Conservation (phyloP, 2,113 vertebrate species). For the Lipophrys pholis region DNA sequence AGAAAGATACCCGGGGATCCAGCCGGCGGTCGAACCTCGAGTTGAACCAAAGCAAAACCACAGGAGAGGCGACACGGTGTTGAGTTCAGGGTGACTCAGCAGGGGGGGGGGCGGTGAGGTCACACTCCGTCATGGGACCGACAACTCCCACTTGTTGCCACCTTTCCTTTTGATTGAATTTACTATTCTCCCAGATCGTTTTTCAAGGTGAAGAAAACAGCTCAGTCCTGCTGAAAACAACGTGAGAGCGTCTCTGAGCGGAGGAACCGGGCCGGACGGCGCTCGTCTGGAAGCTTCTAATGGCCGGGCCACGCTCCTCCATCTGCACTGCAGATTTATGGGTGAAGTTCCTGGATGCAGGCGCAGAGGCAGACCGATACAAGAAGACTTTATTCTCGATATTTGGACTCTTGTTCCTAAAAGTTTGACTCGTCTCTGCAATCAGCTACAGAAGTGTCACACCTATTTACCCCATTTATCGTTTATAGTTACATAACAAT, state of each 20-base stretch:
- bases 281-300: slow-evolving; percentile 32
- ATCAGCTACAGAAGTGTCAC: too few species aligned
- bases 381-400: too few species aligned
- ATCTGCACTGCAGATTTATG: slow-evolving; percentile 83
- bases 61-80: slow-evolving; percentile 8
- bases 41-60: neutral
- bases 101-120: neutral
- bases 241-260: slow-evolving; percentile 30
- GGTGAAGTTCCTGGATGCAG: slow-evolving; percentile 69
- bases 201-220: slow-evolving; percentile 33
- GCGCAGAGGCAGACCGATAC: too few species aligned
- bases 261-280: slow-evolving; percentile 26
- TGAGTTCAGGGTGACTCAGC: slow-evolving; percentile 18
- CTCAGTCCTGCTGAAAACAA: slow-evolving; percentile 26
- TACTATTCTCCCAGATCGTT: slow-evolving; percentile 10
- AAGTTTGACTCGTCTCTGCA: too few species aligned
- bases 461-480: too few species aligned
- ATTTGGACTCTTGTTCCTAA: too few species aligned
- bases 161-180: slow-evolving; percentile 13
- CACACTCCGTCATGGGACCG: neutral
- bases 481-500: too few species aligned
- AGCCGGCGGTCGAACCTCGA: neutral
- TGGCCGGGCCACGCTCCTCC: slow-evolving; percentile 54
- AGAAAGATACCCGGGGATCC: neutral
- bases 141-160: neutral